Percentiles rank a stretch among this genome's conserved stretches.
Conservation (phyloP, 2,113 vertebrate genomes). For the Gila orcuttii region DNA sequence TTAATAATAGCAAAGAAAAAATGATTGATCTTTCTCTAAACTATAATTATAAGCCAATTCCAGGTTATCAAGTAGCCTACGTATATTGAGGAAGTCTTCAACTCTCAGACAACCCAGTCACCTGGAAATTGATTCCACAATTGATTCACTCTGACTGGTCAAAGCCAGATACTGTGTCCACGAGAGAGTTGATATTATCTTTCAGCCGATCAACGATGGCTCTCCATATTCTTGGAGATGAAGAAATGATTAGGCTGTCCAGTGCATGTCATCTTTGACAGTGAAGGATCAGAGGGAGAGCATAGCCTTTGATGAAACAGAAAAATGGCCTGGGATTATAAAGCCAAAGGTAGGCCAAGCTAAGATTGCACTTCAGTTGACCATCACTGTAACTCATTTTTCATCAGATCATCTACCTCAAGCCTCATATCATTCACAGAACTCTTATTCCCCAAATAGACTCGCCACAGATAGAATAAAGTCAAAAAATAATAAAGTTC, state of each 20-base stretch:
- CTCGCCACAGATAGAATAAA: conserved; percentile 47
- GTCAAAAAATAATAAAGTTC: conserved; percentile 40
- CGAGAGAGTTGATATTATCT: conserved; percentile 32
- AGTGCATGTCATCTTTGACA: conserved; percentile 40
- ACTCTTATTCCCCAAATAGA: conserved; percentile 48
- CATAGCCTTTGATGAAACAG: conserved; percentile 13
- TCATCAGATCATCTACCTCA: conserved; percentile 50
- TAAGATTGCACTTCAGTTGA: conserved; percentile 31
- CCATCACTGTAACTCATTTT: conserved; percentile 49
- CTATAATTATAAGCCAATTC: conserved; percentile 12
- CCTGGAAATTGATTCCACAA: conserved; percentile 13
- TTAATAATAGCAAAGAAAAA: not conserved
- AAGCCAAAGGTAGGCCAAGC: conserved; percentile 28
- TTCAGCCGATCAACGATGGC: conserved; percentile 3
- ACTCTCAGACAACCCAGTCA: not conserved
- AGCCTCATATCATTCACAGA: conserved; percentile 15
- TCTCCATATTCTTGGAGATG: conserved; percentile 51
- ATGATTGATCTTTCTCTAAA: not conserved
- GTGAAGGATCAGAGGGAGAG: conserved; percentile 15
- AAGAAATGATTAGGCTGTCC: conserved; percentile 52
- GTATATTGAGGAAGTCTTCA: conserved; percentile 13
- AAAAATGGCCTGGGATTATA: conserved; percentile 41
- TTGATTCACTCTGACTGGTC: conserved; percentile 33
- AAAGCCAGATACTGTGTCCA: conserved; percentile 34
- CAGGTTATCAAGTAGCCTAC: not conserved